Percentiles rank a stretch among this genome's conserved stretches.
phyloP scores from a whole-genome alignment of 2,113 vertebrate genomes.

The Podarcis muralis region DNA sequence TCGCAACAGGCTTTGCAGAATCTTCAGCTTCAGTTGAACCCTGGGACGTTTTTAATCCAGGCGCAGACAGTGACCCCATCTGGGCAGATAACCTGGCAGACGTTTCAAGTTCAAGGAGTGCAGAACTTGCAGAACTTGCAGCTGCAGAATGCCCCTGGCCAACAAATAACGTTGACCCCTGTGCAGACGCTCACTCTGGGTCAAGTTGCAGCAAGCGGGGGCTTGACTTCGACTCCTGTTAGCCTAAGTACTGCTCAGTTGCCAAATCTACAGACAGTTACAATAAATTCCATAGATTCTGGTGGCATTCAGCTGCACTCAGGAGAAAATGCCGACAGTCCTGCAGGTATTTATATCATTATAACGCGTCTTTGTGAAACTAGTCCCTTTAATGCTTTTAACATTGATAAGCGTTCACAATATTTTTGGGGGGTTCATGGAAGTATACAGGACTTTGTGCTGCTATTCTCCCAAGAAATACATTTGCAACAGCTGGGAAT shows the following conservation, averaged over 20 bases:
- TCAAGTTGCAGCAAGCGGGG: constrained; percentile 86
- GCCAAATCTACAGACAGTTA: constrained; percentile 97
- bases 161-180: constrained; percentile 97
- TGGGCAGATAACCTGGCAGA: constrained; percentile 99
- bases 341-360: constrained; percentile 84
- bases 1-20: constrained; percentile 90
- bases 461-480: constrained; percentile 17
- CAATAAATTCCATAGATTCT: constrained; percentile 93
- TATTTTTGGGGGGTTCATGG: background rate
- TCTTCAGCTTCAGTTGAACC: constrained; percentile 95
- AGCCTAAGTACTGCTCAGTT: constrained; percentile 92
- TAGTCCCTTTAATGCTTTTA: constrained; percentile 35
- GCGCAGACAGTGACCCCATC: constrained; percentile 97
- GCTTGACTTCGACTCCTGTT: constrained; percentile 85
- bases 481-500: background rate
- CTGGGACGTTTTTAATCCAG: constrained; percentile 98
- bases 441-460: background rate
- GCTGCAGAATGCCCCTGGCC: constrained; percentile 91
- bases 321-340: constrained; percentile 87
- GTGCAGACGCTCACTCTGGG: constrained; percentile 96
- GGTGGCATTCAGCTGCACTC: constrained; percentile 87
- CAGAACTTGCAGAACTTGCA: constrained; percentile 99
- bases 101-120: constrained; percentile 98
- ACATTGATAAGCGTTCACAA: background rate
- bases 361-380: constrained; percentile 44